Evolutionary conservation across 2,797 vertebrate genomes (phyloP), one percentile per base, ranked within the genome.

Genomic region (Scolopax rusticola): DNA sequence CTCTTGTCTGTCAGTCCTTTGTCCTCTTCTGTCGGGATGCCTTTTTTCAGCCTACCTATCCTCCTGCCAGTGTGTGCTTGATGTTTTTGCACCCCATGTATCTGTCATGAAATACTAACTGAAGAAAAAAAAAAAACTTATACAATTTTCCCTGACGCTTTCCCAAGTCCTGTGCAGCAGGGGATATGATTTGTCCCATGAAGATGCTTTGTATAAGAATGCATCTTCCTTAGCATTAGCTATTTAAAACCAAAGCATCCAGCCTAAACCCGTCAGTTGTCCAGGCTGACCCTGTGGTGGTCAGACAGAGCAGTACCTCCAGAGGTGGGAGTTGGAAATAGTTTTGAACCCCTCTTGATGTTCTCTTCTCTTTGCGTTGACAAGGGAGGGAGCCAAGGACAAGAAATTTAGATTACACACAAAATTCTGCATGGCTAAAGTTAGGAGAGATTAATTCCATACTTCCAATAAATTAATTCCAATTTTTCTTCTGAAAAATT

Each of bases 21-120:
- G 14, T 61, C 25, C 60, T 11, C 28, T 54, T 19, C 8, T n/a
- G 12, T 32, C 0, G 0, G 33, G 20, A 24, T n/a, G 41, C 5
- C 41, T 76, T 84, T 81, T 53, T 25, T 13, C 69, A 86, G 6
- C 12, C 16, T 7, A 3, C 15, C 17, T 38, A 8, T 47, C 41
- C 38, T 36, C 17, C 38, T 5, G 3, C 8, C 54, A 15, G 1
- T 0, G 0, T 25, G 28, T 12, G 25, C 15, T 54, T 41, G 17
- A 25, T 38, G 4, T 32, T 77, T 53, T 23, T 70, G 21, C 23
- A 83, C 38, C 8, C 48, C 10, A 0, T 8, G 2, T 68, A 23
- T n/a, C 47, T 70, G 28, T 20, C 30, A 43, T 68, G 51, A 86
- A 45, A 59, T 12, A 47, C 30, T 63, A 27, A 28, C 43, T 64